These are phyloP conservation scores for Asobara japonica DNA, from an alignment of 1,140 invertebrate genomes.

Conservation along the genomic window DNA sequence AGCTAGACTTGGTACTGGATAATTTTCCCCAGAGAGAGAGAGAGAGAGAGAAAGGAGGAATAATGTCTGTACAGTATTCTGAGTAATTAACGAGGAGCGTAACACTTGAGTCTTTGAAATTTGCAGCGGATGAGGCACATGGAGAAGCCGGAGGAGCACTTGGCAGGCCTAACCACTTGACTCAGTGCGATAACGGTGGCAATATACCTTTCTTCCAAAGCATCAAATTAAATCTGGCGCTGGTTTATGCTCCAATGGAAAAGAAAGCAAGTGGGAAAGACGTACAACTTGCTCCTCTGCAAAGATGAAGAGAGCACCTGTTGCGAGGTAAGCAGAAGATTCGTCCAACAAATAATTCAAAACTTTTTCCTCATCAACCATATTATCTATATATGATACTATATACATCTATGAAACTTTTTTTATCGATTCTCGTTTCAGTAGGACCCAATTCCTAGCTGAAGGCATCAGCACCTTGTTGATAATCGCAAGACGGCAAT, in stretches of 20 bases:
- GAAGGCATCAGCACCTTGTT: too few species aligned
- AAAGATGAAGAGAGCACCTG: neutral
- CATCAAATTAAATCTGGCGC: neutral
- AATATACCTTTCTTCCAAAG: neutral
- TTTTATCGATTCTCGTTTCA: too few species aligned
- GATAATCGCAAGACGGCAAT: too few species aligned
- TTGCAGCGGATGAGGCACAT: neutral
- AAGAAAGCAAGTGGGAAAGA: neutral
- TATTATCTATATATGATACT: too few species aligned
- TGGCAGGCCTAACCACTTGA: neutral
- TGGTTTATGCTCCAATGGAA: neutral
- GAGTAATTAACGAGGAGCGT: constrained; percentile 11
- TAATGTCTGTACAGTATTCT: neutral
- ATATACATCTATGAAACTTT: too few species aligned
- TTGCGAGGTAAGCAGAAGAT: too few species aligned
- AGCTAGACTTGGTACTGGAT: neutral
- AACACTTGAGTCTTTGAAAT: neutral
- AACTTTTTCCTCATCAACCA: too few species aligned
- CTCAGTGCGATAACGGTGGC: neutral
- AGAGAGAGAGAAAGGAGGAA: neutral
- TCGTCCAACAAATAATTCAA: too few species aligned
- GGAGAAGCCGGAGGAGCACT: neutral
- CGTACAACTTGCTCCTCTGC: neutral
- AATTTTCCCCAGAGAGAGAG: neutral
- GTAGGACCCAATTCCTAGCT: too few species aligned